phyloP scores from a whole-genome alignment of 2,113 vertebrate species.

The Pachycephala philippinensis region DNA sequence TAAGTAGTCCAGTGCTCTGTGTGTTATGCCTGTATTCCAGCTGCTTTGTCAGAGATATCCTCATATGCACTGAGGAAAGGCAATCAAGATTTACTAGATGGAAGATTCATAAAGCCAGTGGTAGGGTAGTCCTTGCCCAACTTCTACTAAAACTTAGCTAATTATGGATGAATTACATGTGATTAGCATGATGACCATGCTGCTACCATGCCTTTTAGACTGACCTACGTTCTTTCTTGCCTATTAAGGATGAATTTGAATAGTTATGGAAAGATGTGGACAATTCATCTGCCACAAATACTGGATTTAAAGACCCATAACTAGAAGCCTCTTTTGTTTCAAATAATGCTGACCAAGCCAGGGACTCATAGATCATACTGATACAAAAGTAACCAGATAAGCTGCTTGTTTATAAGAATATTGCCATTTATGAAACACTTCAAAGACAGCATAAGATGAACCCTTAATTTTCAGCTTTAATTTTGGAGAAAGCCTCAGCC shows the following conservation, averaged over 20 bases:
- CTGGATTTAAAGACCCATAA: not conserved
- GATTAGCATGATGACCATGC: not conserved
- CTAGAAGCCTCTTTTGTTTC: not conserved
- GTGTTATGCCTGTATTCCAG: not conserved
- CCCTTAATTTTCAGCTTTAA: not conserved
- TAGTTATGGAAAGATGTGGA: not conserved
- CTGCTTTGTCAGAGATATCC: not conserved
- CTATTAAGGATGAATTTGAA: not conserved
- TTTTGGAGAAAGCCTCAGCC: not conserved
- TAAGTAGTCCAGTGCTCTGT: fast-evolving
- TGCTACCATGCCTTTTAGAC: not conserved
- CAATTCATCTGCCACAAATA: not conserved
- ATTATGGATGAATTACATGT: not conserved
- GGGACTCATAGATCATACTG: not conserved
- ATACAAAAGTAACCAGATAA: not conserved
- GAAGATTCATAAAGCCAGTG: not conserved
- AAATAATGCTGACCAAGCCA: not conserved
- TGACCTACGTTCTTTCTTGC: not conserved
- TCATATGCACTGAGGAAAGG: not conserved
- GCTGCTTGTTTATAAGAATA: not conserved
- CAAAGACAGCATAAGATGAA: not conserved
- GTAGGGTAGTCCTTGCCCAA: not conserved
- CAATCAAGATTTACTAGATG: not conserved
- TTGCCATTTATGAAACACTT: not conserved
- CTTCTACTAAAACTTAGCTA: not conserved